A percentile compares a stretch with the other conserved stretches of the same genome.
phyloP scores from a whole-genome alignment of 2,888 invertebrate genomes.

The Tuberolachnus salignus region DNA sequence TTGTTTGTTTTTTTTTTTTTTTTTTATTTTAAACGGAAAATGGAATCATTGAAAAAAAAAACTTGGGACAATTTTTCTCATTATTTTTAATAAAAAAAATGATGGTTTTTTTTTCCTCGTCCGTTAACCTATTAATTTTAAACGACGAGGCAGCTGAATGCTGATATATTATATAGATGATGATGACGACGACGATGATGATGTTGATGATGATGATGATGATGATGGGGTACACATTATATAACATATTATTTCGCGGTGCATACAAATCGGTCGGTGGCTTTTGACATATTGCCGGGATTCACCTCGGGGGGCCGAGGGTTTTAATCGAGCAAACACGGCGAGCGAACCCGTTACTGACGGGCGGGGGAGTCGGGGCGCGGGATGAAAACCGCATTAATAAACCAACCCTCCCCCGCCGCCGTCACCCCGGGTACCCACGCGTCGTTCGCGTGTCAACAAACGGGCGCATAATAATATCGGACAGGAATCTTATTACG shows the following conservation, averaged over 20 bases:
- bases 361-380: no score
- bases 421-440: not conserved
- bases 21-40: slow-evolving; percentile 27
- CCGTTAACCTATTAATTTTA: slow-evolving; percentile 52
- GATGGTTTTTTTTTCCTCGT: slow-evolving; percentile 30
- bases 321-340: slow-evolving; percentile 52
- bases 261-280: slow-evolving; percentile 36
- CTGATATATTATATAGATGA: slow-evolving; percentile 1
- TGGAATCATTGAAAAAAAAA: slow-evolving; percentile 27
- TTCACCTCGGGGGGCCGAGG: slow-evolving; percentile 34
- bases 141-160: slow-evolving; percentile 13
- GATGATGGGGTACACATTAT: slow-evolving; percentile 16
- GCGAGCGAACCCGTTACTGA: slow-evolving; percentile 26
- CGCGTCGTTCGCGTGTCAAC: slow-evolving; percentile 41
- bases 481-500: slow-evolving; percentile 54
- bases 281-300: slow-evolving; percentile 53
- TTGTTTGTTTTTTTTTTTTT: no score
- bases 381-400: slow-evolving; percentile 49
- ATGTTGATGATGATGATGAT: not conserved
- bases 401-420: slow-evolving; percentile 30
- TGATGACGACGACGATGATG: no score
- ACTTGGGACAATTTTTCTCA: slow-evolving; percentile 4
- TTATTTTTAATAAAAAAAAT: slow-evolving; percentile 24
- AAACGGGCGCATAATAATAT: slow-evolving; percentile 46
- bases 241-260: slow-evolving; percentile 9